Percentiles rank a stretch among this genome's conserved stretches.
phyloP scores from a whole-genome alignment of 2,113 vertebrate genomes.

The Grammomys dolichurus region DNA sequence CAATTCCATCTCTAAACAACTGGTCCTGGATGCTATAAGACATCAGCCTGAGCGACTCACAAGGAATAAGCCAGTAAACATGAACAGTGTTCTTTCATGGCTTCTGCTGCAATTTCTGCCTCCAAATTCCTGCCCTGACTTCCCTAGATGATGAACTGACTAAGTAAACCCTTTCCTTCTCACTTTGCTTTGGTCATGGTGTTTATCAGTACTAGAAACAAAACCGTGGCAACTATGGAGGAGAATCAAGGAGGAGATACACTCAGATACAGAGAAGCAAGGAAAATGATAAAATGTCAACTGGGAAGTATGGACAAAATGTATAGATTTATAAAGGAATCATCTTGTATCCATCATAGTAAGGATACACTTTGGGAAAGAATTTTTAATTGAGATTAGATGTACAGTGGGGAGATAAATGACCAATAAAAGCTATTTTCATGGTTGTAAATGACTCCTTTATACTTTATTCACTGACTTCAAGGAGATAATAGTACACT shows the following conservation, averaged over 20 bases:
- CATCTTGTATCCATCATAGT: conserved; percentile 12
- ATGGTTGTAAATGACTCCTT: conserved; percentile 4
- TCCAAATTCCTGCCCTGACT: neutral
- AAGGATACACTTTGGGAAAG: neutral
- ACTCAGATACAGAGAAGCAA: neutral
- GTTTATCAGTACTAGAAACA: neutral
- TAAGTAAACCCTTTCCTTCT: neutral
- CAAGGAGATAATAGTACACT: neutral
- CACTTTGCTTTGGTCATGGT: neutral
- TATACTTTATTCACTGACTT: neutral
- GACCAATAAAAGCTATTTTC: neutral
- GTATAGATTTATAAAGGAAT: conserved; percentile 8
- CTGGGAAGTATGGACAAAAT: neutral
- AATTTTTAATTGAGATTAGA: conserved; percentile 19
- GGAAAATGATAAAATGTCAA: conserved; percentile 5
- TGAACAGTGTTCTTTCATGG: neutral
- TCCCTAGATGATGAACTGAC: neutral
- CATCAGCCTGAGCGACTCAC: neutral
- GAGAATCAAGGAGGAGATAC: neutral
- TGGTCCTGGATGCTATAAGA: neutral
- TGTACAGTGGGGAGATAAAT: neutral
- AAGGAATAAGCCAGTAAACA: neutral
- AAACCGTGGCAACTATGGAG: neutral
- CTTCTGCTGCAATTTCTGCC: neutral
- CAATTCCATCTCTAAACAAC: neutral